Percentiles rank a stretch among this genome's conserved stretches.
phyloP scores from a whole-genome alignment of 2,888 invertebrate species.

The Theretra japonica region DNA sequence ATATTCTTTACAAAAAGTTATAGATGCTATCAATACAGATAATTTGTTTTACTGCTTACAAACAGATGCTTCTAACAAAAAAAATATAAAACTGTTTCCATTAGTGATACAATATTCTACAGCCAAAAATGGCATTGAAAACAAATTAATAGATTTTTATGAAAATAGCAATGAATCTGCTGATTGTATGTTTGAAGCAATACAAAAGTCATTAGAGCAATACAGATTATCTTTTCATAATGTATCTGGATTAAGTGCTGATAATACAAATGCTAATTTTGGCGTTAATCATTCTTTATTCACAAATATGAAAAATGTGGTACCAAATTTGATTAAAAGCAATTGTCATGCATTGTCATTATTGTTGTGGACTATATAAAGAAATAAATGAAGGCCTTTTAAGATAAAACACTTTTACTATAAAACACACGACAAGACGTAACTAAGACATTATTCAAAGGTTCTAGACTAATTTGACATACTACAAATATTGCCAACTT shows the following conservation, averaged over 20 bases:
- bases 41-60: slow-evolving; percentile 44
- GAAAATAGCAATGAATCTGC: slow-evolving; percentile 47
- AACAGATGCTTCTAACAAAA: slow-evolving; percentile 48
- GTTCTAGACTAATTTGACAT: too few relatives aligned
- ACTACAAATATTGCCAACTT: too few relatives aligned
- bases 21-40: slow-evolving; percentile 26
- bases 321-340: slow-evolving; percentile 42
- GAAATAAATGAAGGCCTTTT: too few relatives aligned
- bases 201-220: slow-evolving; percentile 41
- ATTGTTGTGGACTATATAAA: too few relatives aligned
- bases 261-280: slow-evolving; percentile 56
- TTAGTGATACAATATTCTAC: slow-evolving; percentile 47
- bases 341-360: slow-evolving; percentile 45
- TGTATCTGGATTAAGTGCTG: slow-evolving; percentile 54
- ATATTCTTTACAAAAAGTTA: slow-evolving; percentile 35
- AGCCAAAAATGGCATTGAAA: slow-evolving; percentile 41
- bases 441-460: too few relatives aligned
- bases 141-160: slow-evolving; percentile 46
- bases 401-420: too few relatives aligned
- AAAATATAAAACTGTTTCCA: slow-evolving; percentile 47
- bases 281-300: slow-evolving; percentile 44
- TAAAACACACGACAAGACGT: too few relatives aligned
- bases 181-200: slow-evolving; percentile 46
- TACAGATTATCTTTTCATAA: slow-evolving; percentile 44
- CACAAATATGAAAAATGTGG: slow-evolving; percentile 42